phyloP scores from a whole-genome alignment of 1,140 invertebrate genomes.

The Heliothis virescens region DNA sequence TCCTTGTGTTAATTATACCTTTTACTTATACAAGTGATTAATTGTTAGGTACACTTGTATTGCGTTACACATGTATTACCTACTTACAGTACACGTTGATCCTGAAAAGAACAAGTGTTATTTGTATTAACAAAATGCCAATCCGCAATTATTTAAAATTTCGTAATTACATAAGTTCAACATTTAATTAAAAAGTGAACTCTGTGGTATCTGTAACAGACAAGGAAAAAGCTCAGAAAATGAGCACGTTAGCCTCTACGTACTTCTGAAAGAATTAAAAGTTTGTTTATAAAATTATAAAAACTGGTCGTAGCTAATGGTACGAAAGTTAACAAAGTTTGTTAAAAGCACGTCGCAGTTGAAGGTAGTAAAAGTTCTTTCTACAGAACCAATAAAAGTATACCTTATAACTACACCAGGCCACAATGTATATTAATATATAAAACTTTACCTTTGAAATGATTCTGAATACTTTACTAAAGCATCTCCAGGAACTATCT shows the following conservation, averaged over 20 bases:
- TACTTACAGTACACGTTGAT: slow-evolving; percentile 22
- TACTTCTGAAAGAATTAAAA: no score
- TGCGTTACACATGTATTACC: neutral
- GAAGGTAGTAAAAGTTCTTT: no score
- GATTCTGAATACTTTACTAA: slow-evolving; percentile 6
- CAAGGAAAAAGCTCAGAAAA: neutral
- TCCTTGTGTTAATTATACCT: slow-evolving; percentile 48
- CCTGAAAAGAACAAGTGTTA: slow-evolving; percentile 1
- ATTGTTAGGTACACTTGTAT: neutral
- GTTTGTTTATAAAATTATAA: neutral
- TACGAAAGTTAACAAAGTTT: neutral
- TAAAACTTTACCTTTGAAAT: slow-evolving; percentile 20
- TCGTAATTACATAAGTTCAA: slow-evolving; percentile 2
- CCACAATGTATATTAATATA: slow-evolving; percentile 20
- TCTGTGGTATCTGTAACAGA: neutral
- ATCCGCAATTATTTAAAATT: slow-evolving; percentile 22
- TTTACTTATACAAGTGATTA: slow-evolving; percentile 20
- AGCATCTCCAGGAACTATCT: slow-evolving; percentile 1
- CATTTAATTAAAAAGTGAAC: neutral
- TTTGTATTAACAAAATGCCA: slow-evolving; percentile 5
- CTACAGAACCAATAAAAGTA: neutral
- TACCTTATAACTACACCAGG: no score
- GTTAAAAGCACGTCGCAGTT: neutral
- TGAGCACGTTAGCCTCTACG: no score
- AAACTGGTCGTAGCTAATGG: slow-evolving; percentile 12